Evolutionary conservation across 2,113 vertebrate species (phyloP).

Genomic region (Brachypodius melanocephalos): DNA sequence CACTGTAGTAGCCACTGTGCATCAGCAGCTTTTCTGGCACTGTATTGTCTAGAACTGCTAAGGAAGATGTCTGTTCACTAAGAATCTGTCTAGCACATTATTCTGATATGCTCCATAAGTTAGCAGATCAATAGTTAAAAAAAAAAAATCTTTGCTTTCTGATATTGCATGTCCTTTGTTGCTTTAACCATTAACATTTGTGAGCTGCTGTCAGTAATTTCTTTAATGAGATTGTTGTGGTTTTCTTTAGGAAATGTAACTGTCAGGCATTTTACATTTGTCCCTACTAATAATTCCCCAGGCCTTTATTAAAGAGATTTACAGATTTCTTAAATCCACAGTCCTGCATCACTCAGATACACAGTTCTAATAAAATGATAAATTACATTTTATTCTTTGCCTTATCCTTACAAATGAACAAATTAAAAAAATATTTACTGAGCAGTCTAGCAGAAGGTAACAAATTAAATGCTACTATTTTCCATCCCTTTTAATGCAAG

Average conservation of each 20-base stretch:
- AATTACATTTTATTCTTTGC: slow-evolving; percentile 70
- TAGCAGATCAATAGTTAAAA: slow-evolving; percentile 84
- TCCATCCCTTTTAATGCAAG: slow-evolving; percentile 25
- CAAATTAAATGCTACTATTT: slow-evolving; percentile 45
- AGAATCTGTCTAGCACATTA: slow-evolving; percentile 66
- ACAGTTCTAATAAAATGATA: slow-evolving; percentile 72
- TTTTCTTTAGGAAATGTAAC: slow-evolving; percentile 77
- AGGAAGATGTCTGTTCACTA: slow-evolving; percentile 58
- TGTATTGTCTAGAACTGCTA: slow-evolving; percentile 55
- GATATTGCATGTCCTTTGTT: slow-evolving; percentile 83
- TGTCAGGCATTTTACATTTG: slow-evolving; percentile 82
- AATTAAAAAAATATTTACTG: slow-evolving; percentile 73
- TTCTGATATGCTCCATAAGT: slow-evolving; percentile 72
- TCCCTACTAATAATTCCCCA: slow-evolving; percentile 83
- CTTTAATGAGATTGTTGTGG: slow-evolving; percentile 92
- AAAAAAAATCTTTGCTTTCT: slow-evolving; percentile 84
- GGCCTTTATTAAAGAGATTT: slow-evolving; percentile 84
- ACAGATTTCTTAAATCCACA: slow-evolving; percentile 80
- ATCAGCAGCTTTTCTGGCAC: slow-evolving; percentile 58
- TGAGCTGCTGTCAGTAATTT: slow-evolving; percentile 89
- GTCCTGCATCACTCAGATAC: slow-evolving; percentile 73
- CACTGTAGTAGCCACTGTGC: slow-evolving; percentile 48
- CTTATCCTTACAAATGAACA: slow-evolving; percentile 68
- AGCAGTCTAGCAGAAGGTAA: slow-evolving; percentile 58
- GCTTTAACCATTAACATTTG: slow-evolving; percentile 89